Evolutionary conservation across 2,113 vertebrate genomes (phyloP), one percentile per base, ranked within the genome.

Genomic region (Pteruthius melanotis): DNA sequence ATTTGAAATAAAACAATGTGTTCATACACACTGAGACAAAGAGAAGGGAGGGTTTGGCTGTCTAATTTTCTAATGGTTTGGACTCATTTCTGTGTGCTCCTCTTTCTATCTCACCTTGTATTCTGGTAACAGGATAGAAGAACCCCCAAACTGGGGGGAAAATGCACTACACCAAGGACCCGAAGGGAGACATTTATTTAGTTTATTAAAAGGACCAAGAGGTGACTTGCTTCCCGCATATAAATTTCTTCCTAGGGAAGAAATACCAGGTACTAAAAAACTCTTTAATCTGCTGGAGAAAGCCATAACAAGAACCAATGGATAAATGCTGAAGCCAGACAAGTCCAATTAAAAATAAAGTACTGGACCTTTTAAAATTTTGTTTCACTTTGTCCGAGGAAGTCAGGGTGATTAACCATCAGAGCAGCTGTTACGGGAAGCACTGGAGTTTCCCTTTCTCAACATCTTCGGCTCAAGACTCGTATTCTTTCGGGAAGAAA

Each of bases 281-380:
- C 57, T 85, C 70, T 71, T 89, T 59, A 66, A 66, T 76, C 66
- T 87, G 19, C 52, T 44, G 49, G 76, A 71, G 37, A 77, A 95
- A 75, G 24, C 60, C 1, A 0, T 70, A 52, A 77, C 17, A 42
- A 82, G 86, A 97, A 63, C 31, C 78, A 76, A 14, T 83, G 40
- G 49, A 44, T 57, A 89, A 90, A 82, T 57, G 79, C 93, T 69
- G 76, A 92, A 94, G 69, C 71, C 72, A 90, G 83, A 83, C 78
- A 86, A 94, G 52, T 90, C 68, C 63, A 95, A 87, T 96, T 95
- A 90, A 95, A 91, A 95, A 88, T 45, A 53, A 90, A 93, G 59
- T 49, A 69, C 66, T 75, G 45, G 35, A 78, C 52, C 60, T 65
- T 86, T 94, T 77, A 2, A 35, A 77, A 57, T 81, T 81, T 90